Conservation (phyloP, 2,797 vertebrate species). For the Sebastes kiyomatsui region DNA sequence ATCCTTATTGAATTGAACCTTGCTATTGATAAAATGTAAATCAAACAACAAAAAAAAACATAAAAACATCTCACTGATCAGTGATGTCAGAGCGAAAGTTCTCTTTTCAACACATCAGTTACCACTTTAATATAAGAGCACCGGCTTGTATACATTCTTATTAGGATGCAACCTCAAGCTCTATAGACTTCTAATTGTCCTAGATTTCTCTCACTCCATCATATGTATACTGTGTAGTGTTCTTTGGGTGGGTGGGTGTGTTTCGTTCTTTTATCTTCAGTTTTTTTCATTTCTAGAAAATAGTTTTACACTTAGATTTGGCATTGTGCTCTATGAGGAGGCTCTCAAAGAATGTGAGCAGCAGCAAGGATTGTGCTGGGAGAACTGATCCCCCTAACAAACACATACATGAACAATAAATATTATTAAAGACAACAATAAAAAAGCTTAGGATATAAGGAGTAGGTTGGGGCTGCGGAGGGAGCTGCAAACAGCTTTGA, state of each 20-base stretch:
- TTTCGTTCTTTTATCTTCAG: neutral
- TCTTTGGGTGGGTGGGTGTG: neutral
- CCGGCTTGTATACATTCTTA: neutral
- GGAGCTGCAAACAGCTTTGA: neutral
- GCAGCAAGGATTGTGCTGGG: neutral
- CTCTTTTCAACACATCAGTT: neutral
- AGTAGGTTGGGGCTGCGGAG: neutral
- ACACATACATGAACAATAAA: neutral
- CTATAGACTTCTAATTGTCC: neutral
- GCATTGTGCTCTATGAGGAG: neutral
- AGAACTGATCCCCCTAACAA: constrained; percentile 2
- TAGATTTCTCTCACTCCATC: neutral
- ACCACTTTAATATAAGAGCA: neutral
- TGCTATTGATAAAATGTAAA: neutral
- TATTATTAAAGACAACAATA: constrained; percentile 4
- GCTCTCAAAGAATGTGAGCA: neutral
- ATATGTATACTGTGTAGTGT: neutral
- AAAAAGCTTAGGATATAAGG: neutral
- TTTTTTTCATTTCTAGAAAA: neutral
- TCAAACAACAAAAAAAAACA: neutral
- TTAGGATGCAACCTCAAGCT: neutral
- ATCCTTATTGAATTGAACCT: neutral
- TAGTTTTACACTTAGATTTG: neutral
- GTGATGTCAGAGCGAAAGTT: neutral
- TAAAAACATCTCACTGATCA: neutral